These are phyloP conservation scores for Drosophila kurseongensis DNA, from an alignment of 1,140 invertebrate species.

Conservation along the genomic window DNA sequence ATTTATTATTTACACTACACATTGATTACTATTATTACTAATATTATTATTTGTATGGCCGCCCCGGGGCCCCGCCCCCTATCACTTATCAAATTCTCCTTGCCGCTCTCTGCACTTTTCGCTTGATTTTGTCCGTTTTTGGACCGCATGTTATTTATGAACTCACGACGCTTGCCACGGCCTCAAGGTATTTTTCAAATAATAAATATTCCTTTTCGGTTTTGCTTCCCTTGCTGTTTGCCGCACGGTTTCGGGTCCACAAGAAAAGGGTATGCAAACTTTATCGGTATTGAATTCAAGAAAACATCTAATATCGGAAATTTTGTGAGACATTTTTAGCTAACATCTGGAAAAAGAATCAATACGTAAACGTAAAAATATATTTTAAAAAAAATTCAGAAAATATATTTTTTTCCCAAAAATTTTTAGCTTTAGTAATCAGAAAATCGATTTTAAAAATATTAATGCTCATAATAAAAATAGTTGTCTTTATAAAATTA, in stretches of 20 bases:
- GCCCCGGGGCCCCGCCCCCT: slow-evolving; percentile 12
- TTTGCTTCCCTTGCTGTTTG: slow-evolving; percentile 42
- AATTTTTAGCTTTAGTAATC: too few relatives aligned
- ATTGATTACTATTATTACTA: slow-evolving; percentile 79
- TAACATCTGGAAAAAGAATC: not conserved
- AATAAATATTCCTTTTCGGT: slow-evolving; percentile 72
- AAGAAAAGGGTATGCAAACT: slow-evolving; percentile 16
- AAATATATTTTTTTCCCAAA: too few relatives aligned
- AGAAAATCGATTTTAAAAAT: too few relatives aligned
- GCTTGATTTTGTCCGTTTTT: slow-evolving; percentile 69
- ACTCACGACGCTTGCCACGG: slow-evolving; percentile 61
- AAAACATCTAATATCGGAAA: not conserved
- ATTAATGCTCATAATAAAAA: too few relatives aligned
- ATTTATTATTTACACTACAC: slow-evolving; percentile 81
- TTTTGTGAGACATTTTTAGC: not conserved
- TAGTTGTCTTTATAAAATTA: too few relatives aligned
- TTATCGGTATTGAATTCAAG: not conserved
- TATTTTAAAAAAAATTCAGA: too few relatives aligned
- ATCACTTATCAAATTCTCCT: slow-evolving; percentile 66
- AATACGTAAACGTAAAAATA: too few relatives aligned
- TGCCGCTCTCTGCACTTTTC: slow-evolving; percentile 55
- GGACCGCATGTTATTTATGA: slow-evolving; percentile 70
- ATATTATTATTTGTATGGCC: slow-evolving; percentile 70
- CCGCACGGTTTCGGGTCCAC: slow-evolving; percentile 12
- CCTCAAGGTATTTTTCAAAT: slow-evolving; percentile 77